Conservation (phyloP, 2,113 vertebrate species). For the Excalfactoria chinensis region DNA sequence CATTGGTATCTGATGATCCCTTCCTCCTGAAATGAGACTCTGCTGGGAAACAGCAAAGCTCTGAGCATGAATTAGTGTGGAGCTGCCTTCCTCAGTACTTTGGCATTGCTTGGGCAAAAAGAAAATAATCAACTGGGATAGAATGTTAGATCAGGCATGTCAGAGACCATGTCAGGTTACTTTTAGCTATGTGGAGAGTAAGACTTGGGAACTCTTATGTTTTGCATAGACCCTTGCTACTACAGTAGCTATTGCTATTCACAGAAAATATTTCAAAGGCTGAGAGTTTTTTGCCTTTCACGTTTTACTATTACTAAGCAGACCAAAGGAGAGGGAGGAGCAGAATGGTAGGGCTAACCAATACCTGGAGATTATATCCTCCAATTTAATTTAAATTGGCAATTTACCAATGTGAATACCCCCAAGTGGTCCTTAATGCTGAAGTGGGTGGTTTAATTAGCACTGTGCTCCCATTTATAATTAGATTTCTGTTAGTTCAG, state of each 20-base stretch:
- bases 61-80: background rate
- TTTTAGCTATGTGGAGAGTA: background rate
- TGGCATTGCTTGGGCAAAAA: accelerated
- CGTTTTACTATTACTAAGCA: background rate
- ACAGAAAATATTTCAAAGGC: background rate
- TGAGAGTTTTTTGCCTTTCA: background rate
- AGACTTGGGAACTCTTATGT: background rate
- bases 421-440: conserved; percentile 71
- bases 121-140: background rate
- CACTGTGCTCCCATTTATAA: conserved; percentile 67
- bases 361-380: conserved; percentile 26
- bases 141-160: background rate
- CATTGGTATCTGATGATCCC: background rate
- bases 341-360: background rate
- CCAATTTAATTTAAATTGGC: conserved; percentile 58
- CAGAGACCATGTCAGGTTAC: background rate
- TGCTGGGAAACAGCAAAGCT: background rate
- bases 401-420: conserved; percentile 69
- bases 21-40: background rate
- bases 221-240: background rate
- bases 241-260: background rate
- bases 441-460: conserved; percentile 79
- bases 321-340: background rate
- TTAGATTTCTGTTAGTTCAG: conserved; percentile 75
- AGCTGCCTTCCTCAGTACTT: background rate